These are phyloP conservation scores for Dasypus novemcinctus DNA, from an alignment of 2,113 vertebrate genomes.

Conservation along the genomic window DNA sequence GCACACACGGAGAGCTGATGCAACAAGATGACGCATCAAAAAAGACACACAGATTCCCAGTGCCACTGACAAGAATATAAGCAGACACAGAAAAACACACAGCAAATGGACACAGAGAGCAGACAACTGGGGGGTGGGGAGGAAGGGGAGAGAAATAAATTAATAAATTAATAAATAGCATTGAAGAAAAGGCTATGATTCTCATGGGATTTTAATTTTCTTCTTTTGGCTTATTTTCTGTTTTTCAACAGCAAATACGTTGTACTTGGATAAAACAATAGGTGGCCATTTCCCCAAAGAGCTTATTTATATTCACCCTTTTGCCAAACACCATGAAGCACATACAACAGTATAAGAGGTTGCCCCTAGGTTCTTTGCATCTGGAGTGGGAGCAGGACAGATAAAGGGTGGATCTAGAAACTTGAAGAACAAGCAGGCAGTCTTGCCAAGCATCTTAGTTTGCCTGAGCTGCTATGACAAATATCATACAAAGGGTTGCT, in stretches of 20 bases:
- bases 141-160: too few relatives aligned
- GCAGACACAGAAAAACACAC: too few relatives aligned
- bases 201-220: constrained; percentile 60
- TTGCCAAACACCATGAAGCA: not conserved
- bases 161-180: too few relatives aligned
- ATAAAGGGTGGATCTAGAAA: not conserved
- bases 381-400: not conserved
- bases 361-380: not conserved
- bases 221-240: constrained; percentile 17
- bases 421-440: not conserved
- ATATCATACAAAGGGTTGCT: too few relatives aligned
- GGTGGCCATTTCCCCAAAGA: not conserved
- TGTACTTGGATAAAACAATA: not conserved
- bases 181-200: constrained; percentile 32
- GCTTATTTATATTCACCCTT: not conserved
- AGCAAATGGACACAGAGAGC: too few relatives aligned
- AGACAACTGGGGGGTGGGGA: too few relatives aligned
- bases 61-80: too few relatives aligned
- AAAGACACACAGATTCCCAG: too few relatives aligned
- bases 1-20: too few relatives aligned
- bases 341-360: not conserved
- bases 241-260: constrained; percentile 26
- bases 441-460: not conserved
- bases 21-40: too few relatives aligned
- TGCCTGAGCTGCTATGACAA: too few relatives aligned